A percentile compares a stretch with the other conserved stretches of the same genome.
Evolutionary conservation across 2,888 invertebrate genomes (phyloP).

Genomic region (Amphipoea lucens): DNA sequence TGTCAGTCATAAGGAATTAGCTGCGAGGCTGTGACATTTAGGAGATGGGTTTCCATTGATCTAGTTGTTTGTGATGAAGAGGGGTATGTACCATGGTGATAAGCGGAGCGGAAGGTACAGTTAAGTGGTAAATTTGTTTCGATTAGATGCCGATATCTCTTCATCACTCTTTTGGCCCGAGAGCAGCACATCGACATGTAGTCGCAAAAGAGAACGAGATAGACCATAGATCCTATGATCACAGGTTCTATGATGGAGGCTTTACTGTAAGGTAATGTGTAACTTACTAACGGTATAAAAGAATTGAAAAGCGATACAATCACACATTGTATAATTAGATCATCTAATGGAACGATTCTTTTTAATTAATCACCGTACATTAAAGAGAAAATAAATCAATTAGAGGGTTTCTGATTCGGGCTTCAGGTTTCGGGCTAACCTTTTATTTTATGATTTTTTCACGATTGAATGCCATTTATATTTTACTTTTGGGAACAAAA

Average conservation of each 20-base stretch:
- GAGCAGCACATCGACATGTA: background rate
- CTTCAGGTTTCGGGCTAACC: too few relatives aligned
- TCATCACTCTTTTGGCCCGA: too few relatives aligned
- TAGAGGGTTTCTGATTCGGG: too few relatives aligned
- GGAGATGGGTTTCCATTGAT: slow-evolving; percentile 51
- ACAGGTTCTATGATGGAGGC: background rate
- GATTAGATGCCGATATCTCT: too few relatives aligned
- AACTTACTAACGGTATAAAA: background rate
- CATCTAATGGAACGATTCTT: too few relatives aligned
- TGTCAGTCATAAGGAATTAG: slow-evolving; percentile 45
- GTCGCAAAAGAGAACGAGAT: background rate
- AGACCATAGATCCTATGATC: background rate
- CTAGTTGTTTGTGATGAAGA: slow-evolving; percentile 55
- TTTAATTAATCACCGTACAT: too few relatives aligned
- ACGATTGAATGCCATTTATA: background rate
- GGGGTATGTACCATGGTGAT: background rate
- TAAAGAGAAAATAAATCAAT: too few relatives aligned
- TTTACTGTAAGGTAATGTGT: too few relatives aligned
- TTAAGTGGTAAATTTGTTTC: too few relatives aligned
- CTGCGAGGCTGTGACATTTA: slow-evolving; percentile 61
- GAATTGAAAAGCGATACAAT: background rate
- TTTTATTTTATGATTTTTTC: background rate
- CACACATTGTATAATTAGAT: background rate
- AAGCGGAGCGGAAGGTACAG: slow-evolving; percentile 5
- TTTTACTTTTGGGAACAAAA: background rate